Conservation (phyloP, 2,113 vertebrate species). For the Bombycilla garrulus region DNA sequence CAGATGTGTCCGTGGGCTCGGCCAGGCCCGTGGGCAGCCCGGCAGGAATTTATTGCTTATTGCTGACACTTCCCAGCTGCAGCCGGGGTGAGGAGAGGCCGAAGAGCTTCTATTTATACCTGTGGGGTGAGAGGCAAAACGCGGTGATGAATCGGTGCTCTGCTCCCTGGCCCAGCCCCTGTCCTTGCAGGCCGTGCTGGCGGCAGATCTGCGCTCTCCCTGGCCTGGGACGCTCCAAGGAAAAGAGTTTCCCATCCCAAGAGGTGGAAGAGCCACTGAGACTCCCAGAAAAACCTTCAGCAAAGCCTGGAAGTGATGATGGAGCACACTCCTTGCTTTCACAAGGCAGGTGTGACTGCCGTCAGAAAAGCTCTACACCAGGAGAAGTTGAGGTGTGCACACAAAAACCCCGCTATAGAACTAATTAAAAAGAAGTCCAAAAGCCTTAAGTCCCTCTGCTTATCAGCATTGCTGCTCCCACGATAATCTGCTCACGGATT, state of each 20-base stretch:
- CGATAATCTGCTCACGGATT: slow-evolving; percentile 66
- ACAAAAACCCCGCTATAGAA: background rate
- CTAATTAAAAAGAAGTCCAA: slow-evolving; percentile 63
- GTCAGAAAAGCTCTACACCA: background rate
- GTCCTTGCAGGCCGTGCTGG: background rate
- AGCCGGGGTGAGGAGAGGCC: background rate
- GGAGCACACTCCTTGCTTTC: background rate
- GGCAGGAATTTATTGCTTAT: background rate
- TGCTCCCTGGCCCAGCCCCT: background rate
- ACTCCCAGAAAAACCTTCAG: background rate
- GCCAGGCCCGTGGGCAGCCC: background rate
- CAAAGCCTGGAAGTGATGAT: background rate
- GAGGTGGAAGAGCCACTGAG: fast-evolving
- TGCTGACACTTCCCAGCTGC: slow-evolving; percentile 11
- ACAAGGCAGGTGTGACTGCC: background rate
- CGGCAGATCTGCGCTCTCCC: fast-evolving
- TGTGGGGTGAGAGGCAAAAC: background rate
- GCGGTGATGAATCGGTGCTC: background rate
- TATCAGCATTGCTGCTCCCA: slow-evolving; percentile 56
- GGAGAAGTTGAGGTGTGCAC: background rate
- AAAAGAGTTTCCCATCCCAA: background rate
- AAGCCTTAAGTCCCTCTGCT: slow-evolving; percentile 42
- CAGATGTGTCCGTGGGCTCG: background rate
- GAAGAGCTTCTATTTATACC: slow-evolving; percentile 50
- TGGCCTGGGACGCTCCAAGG: background rate